Evolutionary conservation across 2,113 vertebrate genomes (phyloP).

Genomic region (Varanus salvator): DNA sequence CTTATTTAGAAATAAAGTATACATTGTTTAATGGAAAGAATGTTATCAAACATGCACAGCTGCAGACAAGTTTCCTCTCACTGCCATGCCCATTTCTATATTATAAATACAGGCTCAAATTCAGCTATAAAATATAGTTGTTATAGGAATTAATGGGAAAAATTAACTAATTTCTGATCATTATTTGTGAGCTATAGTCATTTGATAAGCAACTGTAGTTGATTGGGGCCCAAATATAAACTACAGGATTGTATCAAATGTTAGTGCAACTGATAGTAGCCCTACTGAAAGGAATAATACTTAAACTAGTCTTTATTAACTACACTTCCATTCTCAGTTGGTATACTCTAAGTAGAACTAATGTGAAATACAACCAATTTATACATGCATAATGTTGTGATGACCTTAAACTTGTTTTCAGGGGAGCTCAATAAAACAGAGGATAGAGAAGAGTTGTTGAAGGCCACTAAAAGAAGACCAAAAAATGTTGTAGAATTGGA

Average conservation of each 20-base stretch:
- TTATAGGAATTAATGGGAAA: neutral
- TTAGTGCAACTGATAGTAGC: too few species aligned
- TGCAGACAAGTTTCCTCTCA: slow-evolving; percentile 31
- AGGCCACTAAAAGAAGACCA: neutral
- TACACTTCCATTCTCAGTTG: too few species aligned
- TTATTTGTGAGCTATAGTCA: neutral
- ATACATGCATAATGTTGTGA: neutral
- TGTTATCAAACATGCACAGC: slow-evolving; percentile 42
- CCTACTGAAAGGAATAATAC: too few species aligned
- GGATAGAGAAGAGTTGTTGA: neutral
- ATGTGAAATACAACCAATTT: neutral
- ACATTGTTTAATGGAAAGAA: slow-evolving; percentile 69
- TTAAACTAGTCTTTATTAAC: too few species aligned
- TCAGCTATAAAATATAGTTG: neutral
- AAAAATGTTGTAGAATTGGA: too few species aligned
- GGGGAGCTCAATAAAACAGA: neutral
- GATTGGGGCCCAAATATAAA: neutral
- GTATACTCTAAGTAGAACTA: too few species aligned
- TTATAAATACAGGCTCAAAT: slow-evolving; percentile 4
- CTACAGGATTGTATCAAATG: neutral
- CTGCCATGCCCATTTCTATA: slow-evolving; percentile 39
- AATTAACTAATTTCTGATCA: neutral
- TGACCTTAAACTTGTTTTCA: neutral
- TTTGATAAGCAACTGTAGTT: neutral
- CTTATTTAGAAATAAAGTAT: slow-evolving; percentile 63